Base-by-base conservation (phyloP, 2,888 invertebrate genomes). In the Panorpa germanica region DNA sequence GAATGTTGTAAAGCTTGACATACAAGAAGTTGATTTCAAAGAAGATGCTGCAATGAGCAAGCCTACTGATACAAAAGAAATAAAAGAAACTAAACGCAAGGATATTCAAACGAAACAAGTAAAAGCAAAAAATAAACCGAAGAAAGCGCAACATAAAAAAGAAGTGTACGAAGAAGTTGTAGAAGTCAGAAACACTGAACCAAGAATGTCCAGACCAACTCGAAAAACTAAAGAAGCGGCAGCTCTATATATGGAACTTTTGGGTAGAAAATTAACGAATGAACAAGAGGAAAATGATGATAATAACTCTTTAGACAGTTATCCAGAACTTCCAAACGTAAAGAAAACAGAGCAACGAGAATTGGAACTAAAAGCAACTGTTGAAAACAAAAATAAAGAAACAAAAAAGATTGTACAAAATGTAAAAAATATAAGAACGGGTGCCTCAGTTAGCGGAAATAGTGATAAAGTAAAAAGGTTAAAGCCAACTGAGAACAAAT, bases 201-300 rank as follows among this genome's bases (percentile, higher is more conserved):
- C 28, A 7, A 31, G 32, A 18, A 26, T 37, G 33, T 28, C 36
- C 12, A 42, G 74, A 22, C 73, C 72, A 0, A 60, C 66, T 7
- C 57, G 77, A 19, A 76, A 74, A 49, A 75, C 75, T 1, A 78
- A 77, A 48, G 74, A 75, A 50, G 74, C 74, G 14, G 76, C 76
- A 2, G 64, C 74, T 5, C 63, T 74, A 31, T 75, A 73, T 39
- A 70, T 77, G 70, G 75, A 75, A 43, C 64, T 76, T 37, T 57
- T 77, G 27, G 72, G 72, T 4, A 66, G 71, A 39, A 73, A 73
- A 45, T 52, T 76, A 29, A 65, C 68, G 12, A 59, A 65, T 38
- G 67, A 67, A 15, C 67, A 65, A 28, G 61, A 64, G 34, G 59
- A 64, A 14, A 64, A 67, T 37, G 70, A 68, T 17, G 71, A 70